Percentiles rank a stretch among this genome's conserved stretches.
These are phyloP conservation scores for Hydrozoanthus gracilis DNA, from an alignment of 92 coral and sea anemone species.

Conservation along the genomic window DNA sequence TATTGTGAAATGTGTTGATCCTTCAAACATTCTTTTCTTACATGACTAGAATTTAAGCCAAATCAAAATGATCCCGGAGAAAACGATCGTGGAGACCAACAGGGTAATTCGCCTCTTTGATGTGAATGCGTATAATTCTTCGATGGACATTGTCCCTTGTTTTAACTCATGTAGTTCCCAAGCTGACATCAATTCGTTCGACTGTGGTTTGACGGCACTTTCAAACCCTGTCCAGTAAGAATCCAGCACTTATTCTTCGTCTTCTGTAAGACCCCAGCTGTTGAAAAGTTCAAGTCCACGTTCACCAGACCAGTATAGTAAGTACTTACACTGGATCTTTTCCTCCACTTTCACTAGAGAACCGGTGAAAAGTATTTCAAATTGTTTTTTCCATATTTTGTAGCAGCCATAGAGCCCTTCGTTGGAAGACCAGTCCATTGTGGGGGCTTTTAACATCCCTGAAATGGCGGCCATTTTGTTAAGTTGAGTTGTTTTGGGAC, in stretches of 20 bases:
- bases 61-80: constrained; percentile 56
- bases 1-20: too few species aligned
- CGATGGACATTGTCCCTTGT: constrained; percentile 63
- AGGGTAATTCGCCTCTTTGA: too few species aligned
- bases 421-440: constrained; percentile 26
- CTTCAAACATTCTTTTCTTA: constrained; percentile 62
- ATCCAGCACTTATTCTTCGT: constrained; percentile 40
- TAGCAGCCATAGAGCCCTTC: too few species aligned
- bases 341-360: constrained; percentile 51
- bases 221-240: constrained; percentile 58
- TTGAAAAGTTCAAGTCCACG: constrained; percentile 57
- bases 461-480: constrained; percentile 45
- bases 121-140: constrained; percentile 54
- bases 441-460: constrained; percentile 33
- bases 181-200: constrained; percentile 64
- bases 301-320: constrained; percentile 54
- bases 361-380: constrained; percentile 45
- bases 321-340: constrained; percentile 52
- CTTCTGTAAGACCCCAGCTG: constrained; percentile 57
- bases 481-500: too few species aligned
- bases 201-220: constrained; percentile 57
- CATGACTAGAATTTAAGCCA: constrained; percentile 56
- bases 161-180: constrained; percentile 58
- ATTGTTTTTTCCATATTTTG: constrained; percentile 49
- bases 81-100: constrained; percentile 59